Percentiles rank a stretch among this genome's conserved stretches.
Conservation (phyloP, 1,140 invertebrate species). For the Pantala flavescens region DNA sequence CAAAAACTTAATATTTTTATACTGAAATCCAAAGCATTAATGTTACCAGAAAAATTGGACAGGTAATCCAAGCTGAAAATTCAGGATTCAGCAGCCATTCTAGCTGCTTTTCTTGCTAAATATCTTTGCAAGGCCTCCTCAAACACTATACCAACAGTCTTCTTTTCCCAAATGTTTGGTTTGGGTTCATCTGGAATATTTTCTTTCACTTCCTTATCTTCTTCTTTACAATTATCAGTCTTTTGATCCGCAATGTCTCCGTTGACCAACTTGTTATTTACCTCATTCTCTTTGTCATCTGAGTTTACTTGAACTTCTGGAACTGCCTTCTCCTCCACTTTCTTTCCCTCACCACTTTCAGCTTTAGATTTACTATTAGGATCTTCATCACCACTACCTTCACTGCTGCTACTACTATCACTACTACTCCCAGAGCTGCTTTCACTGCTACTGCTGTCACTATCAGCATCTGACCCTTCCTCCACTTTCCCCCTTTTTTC, state of each 20-base stretch:
- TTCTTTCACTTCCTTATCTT: conserved; percentile 11
- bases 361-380: conserved; percentile 14
- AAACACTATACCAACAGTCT: conserved; percentile 70
- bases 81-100: conserved; percentile 23
- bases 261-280: too few relatives aligned
- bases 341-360: conserved; percentile 23
- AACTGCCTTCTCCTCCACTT: conserved; percentile 24
- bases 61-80: too few relatives aligned
- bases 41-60: too few relatives aligned
- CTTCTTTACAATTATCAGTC: conserved; percentile 25
- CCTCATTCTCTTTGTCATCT: conserved; percentile 23
- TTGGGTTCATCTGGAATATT: conserved; percentile 34
- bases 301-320: conserved; percentile 26
- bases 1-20: too few relatives aligned
- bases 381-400: background rate
- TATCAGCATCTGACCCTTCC: conserved; percentile 11
- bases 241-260: conserved; percentile 30
- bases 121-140: conserved; percentile 70
- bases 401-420: background rate
- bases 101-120: conserved; percentile 57
- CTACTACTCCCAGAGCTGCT: conserved; percentile 14
- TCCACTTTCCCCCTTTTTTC: conserved; percentile 18
- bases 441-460: conserved; percentile 13
- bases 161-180: conserved; percentile 69
- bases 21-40: too few relatives aligned